These are phyloP conservation scores for Tinea semifulvella DNA, from an alignment of 2,888 invertebrate genomes.

Conservation along the genomic window DNA sequence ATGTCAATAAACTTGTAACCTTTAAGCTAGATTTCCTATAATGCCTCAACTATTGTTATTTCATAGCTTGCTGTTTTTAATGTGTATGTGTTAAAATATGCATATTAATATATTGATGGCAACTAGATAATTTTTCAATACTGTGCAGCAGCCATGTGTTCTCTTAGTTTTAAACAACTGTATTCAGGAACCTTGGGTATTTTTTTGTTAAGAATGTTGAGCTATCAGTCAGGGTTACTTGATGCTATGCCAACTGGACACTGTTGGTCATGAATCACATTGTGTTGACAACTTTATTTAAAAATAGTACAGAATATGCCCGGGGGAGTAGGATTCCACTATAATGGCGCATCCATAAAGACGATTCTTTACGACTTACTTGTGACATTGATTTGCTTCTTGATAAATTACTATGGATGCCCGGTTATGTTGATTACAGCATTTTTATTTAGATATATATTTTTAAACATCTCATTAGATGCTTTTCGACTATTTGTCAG, in stretches of 20 bases:
- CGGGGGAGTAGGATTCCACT: constrained; percentile 9
- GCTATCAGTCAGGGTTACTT: constrained; percentile 35
- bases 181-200: constrained; percentile 1
- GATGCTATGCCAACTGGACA: constrained; percentile 34
- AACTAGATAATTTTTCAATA: too few relatives aligned
- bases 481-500: neutral
- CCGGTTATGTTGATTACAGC: neutral
- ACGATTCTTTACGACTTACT: constrained; percentile 1
- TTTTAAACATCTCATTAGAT: neutral
- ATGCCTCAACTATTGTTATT: too few relatives aligned
- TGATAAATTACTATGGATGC: constrained; percentile 8
- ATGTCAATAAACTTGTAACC: too few relatives aligned
- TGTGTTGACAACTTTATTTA: constrained; percentile 32
- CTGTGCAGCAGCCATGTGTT: neutral
- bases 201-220: constrained; percentile 16
- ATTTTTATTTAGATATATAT: neutral
- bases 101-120: too few relatives aligned
- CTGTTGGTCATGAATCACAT: constrained; percentile 36
- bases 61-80: too few relatives aligned
- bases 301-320: constrained; percentile 25
- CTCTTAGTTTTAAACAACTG: neutral
- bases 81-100: too few relatives aligned
- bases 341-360: constrained; percentile 7
- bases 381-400: constrained; percentile 11
- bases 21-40: too few relatives aligned